Percentiles rank a stretch among this genome's conserved stretches.
These are phyloP conservation scores for Chamaea fasciata DNA, from an alignment of 2,113 vertebrate genomes.

Conservation along the genomic window DNA sequence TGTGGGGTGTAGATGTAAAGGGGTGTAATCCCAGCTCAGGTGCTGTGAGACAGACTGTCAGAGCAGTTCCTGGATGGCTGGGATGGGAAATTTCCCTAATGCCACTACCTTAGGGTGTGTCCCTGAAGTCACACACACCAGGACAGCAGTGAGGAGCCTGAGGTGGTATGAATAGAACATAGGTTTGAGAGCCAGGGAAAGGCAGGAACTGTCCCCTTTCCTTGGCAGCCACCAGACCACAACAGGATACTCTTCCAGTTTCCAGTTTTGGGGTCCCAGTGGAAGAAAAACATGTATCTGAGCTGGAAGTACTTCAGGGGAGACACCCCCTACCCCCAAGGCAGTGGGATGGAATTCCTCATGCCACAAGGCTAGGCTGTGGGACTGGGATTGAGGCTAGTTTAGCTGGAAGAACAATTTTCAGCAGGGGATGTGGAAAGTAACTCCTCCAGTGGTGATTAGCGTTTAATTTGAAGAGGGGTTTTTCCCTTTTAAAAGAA, in stretches of 20 bases:
- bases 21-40: not conserved
- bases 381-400: not conserved
- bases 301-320: not conserved
- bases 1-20: not conserved
- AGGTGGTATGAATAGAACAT: not conserved
- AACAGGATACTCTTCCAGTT: not conserved
- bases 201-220: not conserved
- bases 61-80: not conserved
- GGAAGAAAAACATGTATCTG: not conserved
- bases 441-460: not conserved
- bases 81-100: not conserved
- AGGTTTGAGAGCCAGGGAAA: not conserved
- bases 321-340: not conserved
- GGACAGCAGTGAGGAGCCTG: not conserved
- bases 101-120: not conserved
- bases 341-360: not conserved
- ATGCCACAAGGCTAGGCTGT: accelerated
- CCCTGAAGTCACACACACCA: no score
- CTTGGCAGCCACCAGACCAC: not conserved
- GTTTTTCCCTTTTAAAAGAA: not conserved
- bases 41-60: not conserved
- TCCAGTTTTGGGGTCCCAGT: accelerated
- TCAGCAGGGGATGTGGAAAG: not conserved
- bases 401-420: not conserved
- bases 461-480: not conserved